These are phyloP conservation scores for Ophion ellenae DNA, from an alignment of 2,888 invertebrate species.

Conservation along the genomic window DNA sequence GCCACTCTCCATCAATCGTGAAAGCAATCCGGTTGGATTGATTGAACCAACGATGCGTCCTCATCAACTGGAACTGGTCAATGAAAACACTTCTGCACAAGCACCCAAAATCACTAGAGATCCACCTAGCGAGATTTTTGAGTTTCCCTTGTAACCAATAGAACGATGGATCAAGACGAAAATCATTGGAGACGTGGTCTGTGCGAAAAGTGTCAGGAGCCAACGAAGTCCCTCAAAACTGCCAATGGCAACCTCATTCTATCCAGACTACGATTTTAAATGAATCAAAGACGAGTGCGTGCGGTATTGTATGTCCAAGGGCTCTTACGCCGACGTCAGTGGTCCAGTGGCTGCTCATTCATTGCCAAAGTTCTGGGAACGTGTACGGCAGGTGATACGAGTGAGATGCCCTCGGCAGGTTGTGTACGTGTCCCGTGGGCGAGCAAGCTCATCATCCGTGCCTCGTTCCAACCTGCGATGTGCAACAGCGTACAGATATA, in stretches of 20 bases:
- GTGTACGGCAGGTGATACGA: constrained; percentile 46
- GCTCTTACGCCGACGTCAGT: neutral
- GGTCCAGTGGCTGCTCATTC: neutral
- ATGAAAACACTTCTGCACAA: neutral
- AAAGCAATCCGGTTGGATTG: neutral
- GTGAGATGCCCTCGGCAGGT: constrained; percentile 20
- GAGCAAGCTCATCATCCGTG: constrained; percentile 43
- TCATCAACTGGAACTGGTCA: neutral
- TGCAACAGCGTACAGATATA: constrained; percentile 44
- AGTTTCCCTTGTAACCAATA: too few species aligned
- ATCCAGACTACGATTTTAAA: neutral
- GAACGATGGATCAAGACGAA: neutral
- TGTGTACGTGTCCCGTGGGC: constrained; percentile 33
- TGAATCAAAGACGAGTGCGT: neutral
- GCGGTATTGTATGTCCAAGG: constrained; percentile 2
- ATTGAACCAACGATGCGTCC: neutral
- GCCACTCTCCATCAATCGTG: neutral
- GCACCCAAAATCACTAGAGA: neutral
- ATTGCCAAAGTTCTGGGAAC: constrained; percentile 6
- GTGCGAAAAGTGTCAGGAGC: too few species aligned
- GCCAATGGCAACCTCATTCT: neutral
- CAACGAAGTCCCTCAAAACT: neutral
- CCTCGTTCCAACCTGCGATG: constrained; percentile 18
- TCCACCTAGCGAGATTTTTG: neutral
- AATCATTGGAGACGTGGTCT: neutral